Evolutionary conservation across 2,797 vertebrate genomes (phyloP), one percentile per base, ranked within the genome.

Genomic region (Coccyzus lansbergi): DNA sequence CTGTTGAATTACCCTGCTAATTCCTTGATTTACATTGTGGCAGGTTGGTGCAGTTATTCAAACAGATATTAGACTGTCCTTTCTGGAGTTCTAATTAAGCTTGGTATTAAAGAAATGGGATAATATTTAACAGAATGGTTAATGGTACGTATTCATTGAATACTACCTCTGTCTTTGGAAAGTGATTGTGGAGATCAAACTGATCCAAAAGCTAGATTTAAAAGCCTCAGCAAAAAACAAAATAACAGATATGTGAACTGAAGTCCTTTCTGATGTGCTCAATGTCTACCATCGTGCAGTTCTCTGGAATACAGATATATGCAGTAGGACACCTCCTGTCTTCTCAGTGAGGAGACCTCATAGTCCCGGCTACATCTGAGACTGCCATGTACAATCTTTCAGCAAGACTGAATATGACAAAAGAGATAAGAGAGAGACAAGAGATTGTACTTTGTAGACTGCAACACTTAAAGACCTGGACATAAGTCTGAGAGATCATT

Each of bases 11-110:
- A 86, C 56, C 74, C 55, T 65, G 36, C 56, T 85, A 79, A 92
- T 83, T 90, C 49, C 51, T 79, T 87, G 89, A 93, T 92, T 70
- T 90, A 90, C 83, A 64, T 65, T 75, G 58, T 78, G 53, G 56
- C 38, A 92, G 52, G 71, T 62, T 82, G 79, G 84, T 92, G 44
- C 59, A 88, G 81, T 80, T 82, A 92, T 82, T 82, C 83, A 90
- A 87, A 87, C 62, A 81, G 86, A 88, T 56, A 93, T 86, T 87
- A 92, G 52, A 51, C 46, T 58, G 51, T 87, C 74, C 74, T 83
- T 92, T 80, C 70, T 52, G 24, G 46, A n/a, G 31, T 87, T 89
- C 77, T 93, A 92, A 93, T 95, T 93, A 90, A 74, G 75, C 53
- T 69, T 83, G 46, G 36, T 68, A 48, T 87, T 86, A 92, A 71